Conservation (phyloP, 2,888 invertebrate species). For the Cataglyphis cursor region DNA sequence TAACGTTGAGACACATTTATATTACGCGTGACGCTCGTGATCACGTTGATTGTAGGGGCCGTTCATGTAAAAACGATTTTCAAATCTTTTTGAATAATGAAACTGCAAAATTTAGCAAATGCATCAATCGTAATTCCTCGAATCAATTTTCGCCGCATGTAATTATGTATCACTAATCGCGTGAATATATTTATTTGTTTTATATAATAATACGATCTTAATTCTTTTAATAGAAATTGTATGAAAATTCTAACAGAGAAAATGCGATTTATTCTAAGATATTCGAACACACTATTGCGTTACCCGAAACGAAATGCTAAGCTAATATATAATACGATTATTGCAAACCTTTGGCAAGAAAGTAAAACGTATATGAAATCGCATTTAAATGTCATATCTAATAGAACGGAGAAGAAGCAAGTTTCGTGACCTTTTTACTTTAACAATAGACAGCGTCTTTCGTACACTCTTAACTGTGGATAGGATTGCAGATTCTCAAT, state of each 20-base stretch:
- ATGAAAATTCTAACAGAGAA: not conserved
- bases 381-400: conserved; percentile 29
- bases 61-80: not conserved
- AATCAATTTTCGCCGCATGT: not conserved
- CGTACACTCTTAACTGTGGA: conserved; percentile 10
- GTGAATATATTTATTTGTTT: conserved; percentile 5
- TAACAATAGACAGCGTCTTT: not conserved
- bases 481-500: conserved; percentile 33
- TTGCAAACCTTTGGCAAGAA: not conserved
- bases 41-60: not conserved
- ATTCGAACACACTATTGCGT: not conserved
- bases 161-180: not conserved
- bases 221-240: not conserved
- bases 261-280: not conserved
- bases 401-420: conserved; percentile 23
- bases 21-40: not conserved
- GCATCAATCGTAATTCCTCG: not conserved
- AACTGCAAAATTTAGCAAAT: not conserved
- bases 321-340: not conserved
- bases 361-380: not conserved
- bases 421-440: conserved; percentile 8
- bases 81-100: not conserved
- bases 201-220: not conserved
- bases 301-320: not conserved
- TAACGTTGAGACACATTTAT: conserved; percentile 6